Percentiles rank a stretch among this genome's conserved stretches.
Evolutionary conservation across 2,113 vertebrate genomes (phyloP).

Genomic region (Boleophthalmus pectinirostris): DNA sequence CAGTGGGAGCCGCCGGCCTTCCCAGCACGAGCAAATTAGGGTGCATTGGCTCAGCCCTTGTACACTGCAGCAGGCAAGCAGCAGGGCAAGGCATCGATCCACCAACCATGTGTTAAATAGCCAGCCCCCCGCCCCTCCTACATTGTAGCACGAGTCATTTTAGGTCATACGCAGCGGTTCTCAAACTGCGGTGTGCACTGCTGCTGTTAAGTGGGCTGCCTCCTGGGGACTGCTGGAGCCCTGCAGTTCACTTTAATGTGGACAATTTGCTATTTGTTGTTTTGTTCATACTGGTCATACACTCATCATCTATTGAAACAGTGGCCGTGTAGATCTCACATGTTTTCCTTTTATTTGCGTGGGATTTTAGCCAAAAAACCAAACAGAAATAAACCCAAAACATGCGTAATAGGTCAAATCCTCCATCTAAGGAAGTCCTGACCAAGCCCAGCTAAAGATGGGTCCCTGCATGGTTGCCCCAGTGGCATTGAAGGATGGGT

Average conservation of each 20-base stretch:
- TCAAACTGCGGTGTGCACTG: background rate
- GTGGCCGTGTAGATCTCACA: too few species aligned
- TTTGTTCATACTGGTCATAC: too few species aligned
- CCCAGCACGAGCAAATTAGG: background rate
- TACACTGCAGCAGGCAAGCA: constrained; percentile 1
- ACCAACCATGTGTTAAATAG: constrained; percentile 4
- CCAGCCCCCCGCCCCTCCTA: background rate
- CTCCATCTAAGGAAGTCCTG: too few species aligned
- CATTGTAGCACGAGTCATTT: background rate
- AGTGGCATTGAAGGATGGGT: too few species aligned
- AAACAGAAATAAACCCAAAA: too few species aligned
- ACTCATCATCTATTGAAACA: too few species aligned
- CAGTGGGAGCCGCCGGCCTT: background rate
- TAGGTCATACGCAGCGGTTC: background rate
- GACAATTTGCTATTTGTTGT: background rate
- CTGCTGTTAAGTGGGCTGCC: background rate
- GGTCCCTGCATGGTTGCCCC: too few species aligned
- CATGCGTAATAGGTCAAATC: too few species aligned
- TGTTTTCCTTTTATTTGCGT: too few species aligned
- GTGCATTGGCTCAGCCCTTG: constrained; percentile 6
- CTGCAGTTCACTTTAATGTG: background rate
- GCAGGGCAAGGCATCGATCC: constrained; percentile 5
- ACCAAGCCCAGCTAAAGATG: too few species aligned
- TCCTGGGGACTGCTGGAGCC: background rate
- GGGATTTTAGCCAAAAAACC: too few species aligned